Evolutionary conservation across 92 coral and sea anemone genomes (phyloP).

Genomic region (Desmophyllum pertusum): DNA sequence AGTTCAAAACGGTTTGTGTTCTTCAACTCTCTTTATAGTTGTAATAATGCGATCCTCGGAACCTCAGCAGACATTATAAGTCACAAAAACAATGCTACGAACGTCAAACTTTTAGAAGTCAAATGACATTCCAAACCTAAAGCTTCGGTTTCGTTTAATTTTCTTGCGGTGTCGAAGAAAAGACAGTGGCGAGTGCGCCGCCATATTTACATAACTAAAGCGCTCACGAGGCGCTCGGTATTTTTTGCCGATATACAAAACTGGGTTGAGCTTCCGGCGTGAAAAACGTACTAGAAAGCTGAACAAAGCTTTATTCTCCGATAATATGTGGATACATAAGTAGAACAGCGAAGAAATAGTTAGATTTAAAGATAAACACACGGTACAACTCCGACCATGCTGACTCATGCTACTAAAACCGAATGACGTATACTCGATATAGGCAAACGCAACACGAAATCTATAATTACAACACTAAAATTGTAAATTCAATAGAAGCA

Average conservation of each 20-base stretch:
- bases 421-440: neutral
- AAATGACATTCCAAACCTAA: neutral
- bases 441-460: neutral
- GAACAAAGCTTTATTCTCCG: constrained; percentile 47
- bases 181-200: constrained; percentile 13
- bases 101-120: neutral
- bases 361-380: constrained; percentile 73
- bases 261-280: constrained; percentile 18
- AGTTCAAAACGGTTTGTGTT: neutral
- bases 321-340: constrained; percentile 18
- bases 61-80: neutral
- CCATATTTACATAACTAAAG: constrained; percentile 45
- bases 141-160: constrained; percentile 29
- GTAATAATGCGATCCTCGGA: neutral
- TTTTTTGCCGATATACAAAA: constrained; percentile 40
- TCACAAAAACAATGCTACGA: neutral
- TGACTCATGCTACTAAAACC: neutral
- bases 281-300: constrained; percentile 63
- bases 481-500: neutral
- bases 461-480: neutral
- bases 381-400: constrained; percentile 24
- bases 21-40: neutral
- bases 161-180: constrained; percentile 1
- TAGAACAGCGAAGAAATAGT: constrained; percentile 25
- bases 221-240: constrained; percentile 13